These are phyloP conservation scores for Notothenia rossii DNA, from an alignment of 2,113 vertebrate genomes.

Conservation along the genomic window DNA sequence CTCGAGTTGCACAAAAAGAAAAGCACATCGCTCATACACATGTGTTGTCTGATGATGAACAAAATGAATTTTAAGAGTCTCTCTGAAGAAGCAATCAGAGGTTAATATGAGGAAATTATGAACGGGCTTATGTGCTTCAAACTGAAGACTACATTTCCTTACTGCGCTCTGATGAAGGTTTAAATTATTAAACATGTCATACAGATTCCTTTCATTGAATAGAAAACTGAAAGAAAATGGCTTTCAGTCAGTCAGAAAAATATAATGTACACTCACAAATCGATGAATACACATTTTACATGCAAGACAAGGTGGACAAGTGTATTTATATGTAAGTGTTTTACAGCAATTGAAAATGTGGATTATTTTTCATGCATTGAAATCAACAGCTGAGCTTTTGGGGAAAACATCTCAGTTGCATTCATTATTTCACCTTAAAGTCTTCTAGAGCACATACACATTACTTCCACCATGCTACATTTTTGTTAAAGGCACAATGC, in stretches of 20 bases:
- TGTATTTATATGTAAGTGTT: constrained; percentile 32
- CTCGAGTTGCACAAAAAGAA: constrained; percentile 41
- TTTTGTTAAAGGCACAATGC: not conserved
- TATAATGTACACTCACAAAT: constrained; percentile 21
- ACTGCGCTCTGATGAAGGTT: constrained; percentile 42
- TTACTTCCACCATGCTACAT: not conserved
- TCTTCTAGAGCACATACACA: constrained; percentile 24
- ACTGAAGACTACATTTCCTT: constrained; percentile 30
- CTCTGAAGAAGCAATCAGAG: constrained; percentile 48
- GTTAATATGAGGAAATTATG: constrained; percentile 46
- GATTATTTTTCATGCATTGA: constrained; percentile 11
- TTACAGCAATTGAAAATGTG: constrained; percentile 39
- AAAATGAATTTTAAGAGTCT: constrained; percentile 24
- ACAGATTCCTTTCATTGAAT: constrained; percentile 21
- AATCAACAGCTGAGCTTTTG: constrained; percentile 19
- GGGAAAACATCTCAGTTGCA: constrained; percentile 6
- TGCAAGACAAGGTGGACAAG: constrained; percentile 43
- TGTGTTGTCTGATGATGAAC: constrained; percentile 44
- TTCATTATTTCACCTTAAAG: not conserved
- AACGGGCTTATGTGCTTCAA: constrained; percentile 10
- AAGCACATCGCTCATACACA: constrained; percentile 32
- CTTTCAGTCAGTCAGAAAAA: constrained; percentile 29
- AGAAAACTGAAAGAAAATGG: constrained; percentile 32
- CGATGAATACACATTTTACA: constrained; percentile 6
- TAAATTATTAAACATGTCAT: constrained; percentile 48